phyloP scores from a whole-genome alignment of 2,888 invertebrate species.

The Tetragonula carbonaria region DNA sequence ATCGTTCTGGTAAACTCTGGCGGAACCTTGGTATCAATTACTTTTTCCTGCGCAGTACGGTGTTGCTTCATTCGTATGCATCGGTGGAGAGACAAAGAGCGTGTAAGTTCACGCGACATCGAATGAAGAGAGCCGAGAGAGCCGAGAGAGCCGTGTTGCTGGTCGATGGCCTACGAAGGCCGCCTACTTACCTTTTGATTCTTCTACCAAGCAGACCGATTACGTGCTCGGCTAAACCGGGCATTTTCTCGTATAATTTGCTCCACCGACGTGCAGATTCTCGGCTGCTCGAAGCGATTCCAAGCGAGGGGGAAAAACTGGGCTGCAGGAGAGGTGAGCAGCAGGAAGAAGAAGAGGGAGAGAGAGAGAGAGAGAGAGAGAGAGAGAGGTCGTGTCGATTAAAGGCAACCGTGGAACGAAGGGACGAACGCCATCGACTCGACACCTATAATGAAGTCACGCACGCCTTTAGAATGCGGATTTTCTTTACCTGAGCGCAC shows the following conservation, averaged over 20 bases:
- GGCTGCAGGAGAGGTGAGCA: not conserved
- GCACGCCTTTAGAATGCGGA: slow-evolving; percentile 35
- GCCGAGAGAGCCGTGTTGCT: slow-evolving; percentile 21
- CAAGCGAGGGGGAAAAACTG: not conserved
- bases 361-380: slow-evolving; percentile 7
- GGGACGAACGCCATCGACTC: slow-evolving; percentile 21
- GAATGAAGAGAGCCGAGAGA: slow-evolving; percentile 9
- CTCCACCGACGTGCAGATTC: slow-evolving; percentile 33
- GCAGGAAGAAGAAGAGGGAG: not conserved
- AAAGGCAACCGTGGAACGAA: slow-evolving; percentile 22
- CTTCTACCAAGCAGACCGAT: slow-evolving; percentile 60
- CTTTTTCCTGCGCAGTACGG: slow-evolving; percentile 29
- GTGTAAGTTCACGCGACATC: slow-evolving; percentile 56
- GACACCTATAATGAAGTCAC: slow-evolving; percentile 52
- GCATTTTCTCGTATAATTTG: slow-evolving; percentile 54
- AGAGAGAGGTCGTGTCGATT: slow-evolving; percentile 44
- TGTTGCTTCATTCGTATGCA: slow-evolving; percentile 48
- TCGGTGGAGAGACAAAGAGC: slow-evolving; percentile 43
- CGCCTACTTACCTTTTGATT: slow-evolving; percentile 72
- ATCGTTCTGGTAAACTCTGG: slow-evolving; percentile 9
- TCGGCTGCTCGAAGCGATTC: slow-evolving; percentile 4
- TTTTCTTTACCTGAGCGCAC: slow-evolving; percentile 20
- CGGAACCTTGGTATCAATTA: slow-evolving; percentile 43
- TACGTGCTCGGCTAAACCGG: slow-evolving; percentile 53
- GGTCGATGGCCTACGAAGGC: slow-evolving; percentile 75